These are phyloP conservation scores for Chelidonichthys spinosus DNA, from an alignment of 2,797 vertebrate species.

Conservation along the genomic window DNA sequence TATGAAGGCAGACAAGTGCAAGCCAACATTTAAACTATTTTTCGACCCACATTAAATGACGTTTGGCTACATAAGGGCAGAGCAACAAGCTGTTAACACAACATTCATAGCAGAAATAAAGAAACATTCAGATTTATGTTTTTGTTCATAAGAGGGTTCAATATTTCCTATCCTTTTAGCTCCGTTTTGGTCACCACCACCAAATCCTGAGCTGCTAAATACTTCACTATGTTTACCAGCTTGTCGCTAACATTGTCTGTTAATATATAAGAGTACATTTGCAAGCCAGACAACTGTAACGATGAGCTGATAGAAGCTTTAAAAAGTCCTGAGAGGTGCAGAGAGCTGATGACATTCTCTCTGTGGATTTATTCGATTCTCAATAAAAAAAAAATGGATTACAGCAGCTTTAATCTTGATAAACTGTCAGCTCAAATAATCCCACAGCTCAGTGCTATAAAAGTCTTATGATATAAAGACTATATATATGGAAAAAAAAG, in stretches of 20 bases:
- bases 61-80: not conserved
- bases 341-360: not conserved
- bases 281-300: not conserved
- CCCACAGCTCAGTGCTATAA: not conserved
- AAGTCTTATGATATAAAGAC: no score
- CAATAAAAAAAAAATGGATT: not conserved
- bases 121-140: not conserved
- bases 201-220: not conserved
- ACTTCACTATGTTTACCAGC: not conserved
- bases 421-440: not conserved
- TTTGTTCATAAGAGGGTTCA: not conserved
- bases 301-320: not conserved
- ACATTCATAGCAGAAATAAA: not conserved
- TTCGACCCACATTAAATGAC: not conserved
- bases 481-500: not conserved
- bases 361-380: not conserved
- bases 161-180: not conserved
- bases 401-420: constrained; percentile 10
- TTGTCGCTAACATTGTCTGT: not conserved
- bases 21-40: not conserved
- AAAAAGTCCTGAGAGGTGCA: not conserved
- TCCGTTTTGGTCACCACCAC: not conserved
- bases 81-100: not conserved
- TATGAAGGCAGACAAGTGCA: constrained; percentile 9
- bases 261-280: not conserved